Evolutionary conservation across 1,140 invertebrate species (phyloP).

Genomic region (Thereuonema tuberculata): DNA sequence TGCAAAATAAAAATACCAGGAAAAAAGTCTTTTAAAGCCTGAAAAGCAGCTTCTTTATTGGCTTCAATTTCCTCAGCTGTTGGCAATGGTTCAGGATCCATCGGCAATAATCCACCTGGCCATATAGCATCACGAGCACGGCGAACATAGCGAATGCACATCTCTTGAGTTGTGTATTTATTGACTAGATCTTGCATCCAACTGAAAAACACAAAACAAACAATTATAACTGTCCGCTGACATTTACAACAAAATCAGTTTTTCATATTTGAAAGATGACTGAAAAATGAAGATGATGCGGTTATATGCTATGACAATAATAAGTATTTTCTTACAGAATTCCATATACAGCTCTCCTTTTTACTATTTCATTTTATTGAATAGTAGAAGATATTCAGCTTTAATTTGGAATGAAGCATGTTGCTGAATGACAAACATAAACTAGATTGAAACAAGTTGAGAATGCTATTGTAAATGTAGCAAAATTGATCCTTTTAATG

Average conservation of each 20-base stretch:
- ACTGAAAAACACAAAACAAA: slow-evolving; percentile 15
- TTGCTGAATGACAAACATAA: too few species aligned
- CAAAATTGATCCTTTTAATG: too few species aligned
- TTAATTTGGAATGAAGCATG: too few species aligned
- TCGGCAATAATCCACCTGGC: slow-evolving; percentile 22
- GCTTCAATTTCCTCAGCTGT: neutral
- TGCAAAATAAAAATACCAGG: neutral
- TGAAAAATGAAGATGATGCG: neutral
- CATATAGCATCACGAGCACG: slow-evolving; percentile 23
- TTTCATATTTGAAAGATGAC: neutral
- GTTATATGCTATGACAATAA: too few species aligned
- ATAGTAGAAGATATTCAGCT: too few species aligned
- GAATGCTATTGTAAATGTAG: too few species aligned
- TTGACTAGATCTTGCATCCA: slow-evolving; percentile 19
- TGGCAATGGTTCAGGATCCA: neutral
- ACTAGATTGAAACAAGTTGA: too few species aligned
- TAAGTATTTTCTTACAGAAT: too few species aligned
- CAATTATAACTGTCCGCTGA: neutral
- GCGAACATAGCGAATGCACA: slow-evolving; percentile 18
- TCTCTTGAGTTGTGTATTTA: neutral
- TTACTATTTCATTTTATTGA: too few species aligned
- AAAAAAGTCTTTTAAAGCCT: neutral
- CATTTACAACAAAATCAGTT: neutral
- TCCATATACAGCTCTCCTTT: too few species aligned
- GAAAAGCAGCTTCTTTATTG: neutral